Percentiles rank a stretch among this genome's conserved stretches.
Evolutionary conservation across 1,140 invertebrate species (phyloP).

Genomic region (Ooceraea biroi): DNA sequence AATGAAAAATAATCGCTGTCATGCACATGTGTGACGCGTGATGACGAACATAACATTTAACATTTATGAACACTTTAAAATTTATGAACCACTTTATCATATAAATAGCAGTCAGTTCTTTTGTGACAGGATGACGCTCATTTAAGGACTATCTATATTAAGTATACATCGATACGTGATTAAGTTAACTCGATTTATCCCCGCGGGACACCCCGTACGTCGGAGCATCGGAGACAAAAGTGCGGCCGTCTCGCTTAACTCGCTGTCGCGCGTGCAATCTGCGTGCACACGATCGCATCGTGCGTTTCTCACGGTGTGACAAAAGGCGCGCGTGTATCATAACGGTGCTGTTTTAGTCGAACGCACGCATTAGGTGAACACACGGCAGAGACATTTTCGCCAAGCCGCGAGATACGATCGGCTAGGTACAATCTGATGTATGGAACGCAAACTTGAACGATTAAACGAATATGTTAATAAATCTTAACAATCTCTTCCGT

Average conservation of each 20-base stretch:
- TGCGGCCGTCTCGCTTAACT: conserved; percentile 13
- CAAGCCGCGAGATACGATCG: conserved; percentile 2
- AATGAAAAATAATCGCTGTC: too few relatives aligned
- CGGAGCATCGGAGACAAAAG: conserved; percentile 25
- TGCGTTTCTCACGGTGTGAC: conserved; percentile 69
- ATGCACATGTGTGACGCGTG: too few relatives aligned
- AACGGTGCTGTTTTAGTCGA: conserved; percentile 51
- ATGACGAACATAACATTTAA: too few relatives aligned
- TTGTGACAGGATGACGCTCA: neutral
- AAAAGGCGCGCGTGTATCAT: conserved; percentile 58
- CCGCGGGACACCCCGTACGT: conserved; percentile 20
- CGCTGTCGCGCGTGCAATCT: conserved; percentile 58
- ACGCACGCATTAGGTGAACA: neutral
- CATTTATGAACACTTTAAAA: too few relatives aligned
- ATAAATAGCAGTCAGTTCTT: too few relatives aligned
- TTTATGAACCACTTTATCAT: too few relatives aligned
- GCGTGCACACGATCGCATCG: conserved; percentile 48
- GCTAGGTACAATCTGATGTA: neutral
- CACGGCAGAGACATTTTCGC: neutral
- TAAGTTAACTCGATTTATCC: neutral
- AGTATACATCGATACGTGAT: neutral
- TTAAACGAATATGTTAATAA: conserved; percentile 7
- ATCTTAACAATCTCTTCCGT: neutral
- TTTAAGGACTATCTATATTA: neutral
- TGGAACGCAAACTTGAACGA: neutral